Evolutionary conservation across 2,888 invertebrate species (phyloP).

Genomic region (Campoplex nolae): DNA sequence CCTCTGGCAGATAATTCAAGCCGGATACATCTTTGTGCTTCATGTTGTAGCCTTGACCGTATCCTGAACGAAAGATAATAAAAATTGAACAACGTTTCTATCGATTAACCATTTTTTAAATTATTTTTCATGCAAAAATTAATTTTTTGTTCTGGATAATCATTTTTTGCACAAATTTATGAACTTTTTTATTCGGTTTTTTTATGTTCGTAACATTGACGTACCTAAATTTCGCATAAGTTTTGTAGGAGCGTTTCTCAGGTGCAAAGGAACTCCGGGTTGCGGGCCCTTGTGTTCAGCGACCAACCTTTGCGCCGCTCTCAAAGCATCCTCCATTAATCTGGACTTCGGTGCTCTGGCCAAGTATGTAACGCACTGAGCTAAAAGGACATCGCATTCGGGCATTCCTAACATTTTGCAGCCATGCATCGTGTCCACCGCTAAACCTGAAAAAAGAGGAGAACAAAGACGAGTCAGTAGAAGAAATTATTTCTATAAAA

Average conservation of each 20-base stretch:
- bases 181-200: too few species aligned
- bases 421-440: conserved; percentile 91
- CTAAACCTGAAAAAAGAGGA: conserved; percentile 86
- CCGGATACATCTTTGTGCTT: conserved; percentile 86
- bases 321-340: conserved; percentile 86
- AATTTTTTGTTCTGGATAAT: not conserved
- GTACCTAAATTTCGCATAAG: conserved; percentile 91
- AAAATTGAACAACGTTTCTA: not conserved
- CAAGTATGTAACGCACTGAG: conserved; percentile 91
- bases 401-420: conserved; percentile 94
- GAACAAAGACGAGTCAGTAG: not conserved
- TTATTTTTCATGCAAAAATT: not conserved
- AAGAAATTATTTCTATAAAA: too few species aligned
- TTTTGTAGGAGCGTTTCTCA: conserved; percentile 92
- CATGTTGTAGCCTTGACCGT: conserved; percentile 88
- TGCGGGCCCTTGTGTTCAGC: conserved; percentile 88
- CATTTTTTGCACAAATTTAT: not conserved
- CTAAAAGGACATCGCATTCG: conserved; percentile 91
- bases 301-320: conserved; percentile 87
- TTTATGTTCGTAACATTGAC: not conserved
- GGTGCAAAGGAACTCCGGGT: conserved; percentile 91
- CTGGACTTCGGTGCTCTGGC: conserved; percentile 91
- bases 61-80: conserved; percentile 85
- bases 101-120: not conserved
- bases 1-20: conserved; percentile 89